Base-by-base conservation (phyloP, 2,888 invertebrate species). In the Parnassius orleans region DNA sequence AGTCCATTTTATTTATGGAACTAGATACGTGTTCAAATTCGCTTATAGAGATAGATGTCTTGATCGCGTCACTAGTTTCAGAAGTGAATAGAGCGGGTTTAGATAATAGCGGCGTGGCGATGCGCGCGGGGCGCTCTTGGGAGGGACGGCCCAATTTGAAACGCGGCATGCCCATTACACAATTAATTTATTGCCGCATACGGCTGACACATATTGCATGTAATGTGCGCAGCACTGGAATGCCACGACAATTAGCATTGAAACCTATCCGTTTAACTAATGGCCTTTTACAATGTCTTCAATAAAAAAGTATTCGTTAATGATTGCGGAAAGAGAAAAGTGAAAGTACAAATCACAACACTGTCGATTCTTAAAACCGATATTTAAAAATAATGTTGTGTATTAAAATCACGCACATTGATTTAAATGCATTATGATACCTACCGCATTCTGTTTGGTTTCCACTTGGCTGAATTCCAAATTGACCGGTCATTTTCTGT, bases 121-220 rank as follows among this genome's bases (percentile, higher is more conserved):
- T 81, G 84, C 81, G 74, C 86, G 74, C 86, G 86, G 75, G 88
- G 90, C 90, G 81, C 87, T 82, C 72, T 80, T 75, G 88, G 89
- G 87, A 87, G 90, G 82, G 83, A 81, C 86, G 88, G 83, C 86
- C 90, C 83, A 87, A 87, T 87, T 90, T 81, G 79, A 81, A 82
- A 77, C 82, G 81, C 78, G 78, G 79, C 78, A 77, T 79, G 80
- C 78, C 84, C 81, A 84, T 89, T 89, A 88, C 84, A 87, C 87
- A 87, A 89, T 89, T 84, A 88, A 88, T 90, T 90, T 90, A 90
- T 86, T 79, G 83, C 81, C 84, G 81, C 81, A 84, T 84, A 77
- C 82, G 75, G 75, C 79, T 83, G 87, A 84, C 86, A 87, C 75
- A 84, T 85, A 84, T 84, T 78, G 87, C 85, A 87, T 83, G 83